These are phyloP conservation scores for Cettia cetti DNA, from an alignment of 2,113 vertebrate species.

Conservation along the genomic window DNA sequence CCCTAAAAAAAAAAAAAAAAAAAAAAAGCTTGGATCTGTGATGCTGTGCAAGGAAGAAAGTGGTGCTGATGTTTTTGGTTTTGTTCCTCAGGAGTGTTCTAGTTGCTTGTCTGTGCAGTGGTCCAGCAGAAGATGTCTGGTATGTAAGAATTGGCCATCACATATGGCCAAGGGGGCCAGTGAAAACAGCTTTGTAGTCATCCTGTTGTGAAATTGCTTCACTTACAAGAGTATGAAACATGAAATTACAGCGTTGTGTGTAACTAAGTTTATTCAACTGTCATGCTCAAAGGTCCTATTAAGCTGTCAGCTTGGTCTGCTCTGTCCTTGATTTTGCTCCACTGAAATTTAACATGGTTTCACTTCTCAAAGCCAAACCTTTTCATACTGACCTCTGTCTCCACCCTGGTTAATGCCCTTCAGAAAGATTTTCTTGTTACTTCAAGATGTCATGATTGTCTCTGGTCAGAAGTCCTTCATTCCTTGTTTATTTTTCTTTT, in stretches of 20 bases:
- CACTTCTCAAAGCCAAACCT: neutral
- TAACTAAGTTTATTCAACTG: neutral
- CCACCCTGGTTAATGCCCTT: neutral
- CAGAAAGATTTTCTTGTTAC: neutral
- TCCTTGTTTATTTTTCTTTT: neutral
- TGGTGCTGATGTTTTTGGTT: neutral
- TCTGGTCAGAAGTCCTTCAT: neutral
- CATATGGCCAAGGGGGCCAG: neutral
- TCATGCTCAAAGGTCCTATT: neutral
- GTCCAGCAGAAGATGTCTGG: neutral
- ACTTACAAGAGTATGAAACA: neutral
- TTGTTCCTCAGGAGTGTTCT: neutral
- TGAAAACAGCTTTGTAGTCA: neutral
- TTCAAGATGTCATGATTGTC: neutral
- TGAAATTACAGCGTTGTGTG: neutral
- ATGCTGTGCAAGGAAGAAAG: neutral
- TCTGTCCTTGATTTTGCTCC: neutral
- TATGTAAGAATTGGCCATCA: neutral
- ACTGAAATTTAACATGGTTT: neutral
- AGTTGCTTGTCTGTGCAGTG: neutral
- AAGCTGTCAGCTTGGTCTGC: slow-evolving; percentile 12
- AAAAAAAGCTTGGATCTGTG: neutral
- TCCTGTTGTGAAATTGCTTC: neutral
- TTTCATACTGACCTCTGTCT: neutral
- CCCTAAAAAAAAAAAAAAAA: too few species aligned